Conservation (phyloP, 2,888 invertebrate genomes). For the Hydropsyche betteni region DNA sequence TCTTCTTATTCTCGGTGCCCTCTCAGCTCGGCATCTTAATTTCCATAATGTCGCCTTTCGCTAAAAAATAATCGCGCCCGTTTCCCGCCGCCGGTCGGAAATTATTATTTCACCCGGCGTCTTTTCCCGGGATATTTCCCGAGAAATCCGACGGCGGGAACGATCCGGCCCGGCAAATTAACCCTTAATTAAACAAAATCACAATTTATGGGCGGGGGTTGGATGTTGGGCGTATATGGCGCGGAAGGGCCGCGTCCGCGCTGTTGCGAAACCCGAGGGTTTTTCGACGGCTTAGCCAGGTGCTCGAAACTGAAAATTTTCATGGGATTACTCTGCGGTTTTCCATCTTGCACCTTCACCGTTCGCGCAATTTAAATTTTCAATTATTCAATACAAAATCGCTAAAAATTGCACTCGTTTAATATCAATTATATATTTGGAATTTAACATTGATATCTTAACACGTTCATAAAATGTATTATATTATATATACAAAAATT, state of each 20-base stretch:
- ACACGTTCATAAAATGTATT: no score
- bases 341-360: neutral
- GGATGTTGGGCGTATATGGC: slow-evolving; percentile 54
- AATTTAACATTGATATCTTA: no score
- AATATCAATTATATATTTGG: no score
- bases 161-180: slow-evolving; percentile 56
- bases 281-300: neutral
- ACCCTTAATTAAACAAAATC: slow-evolving; percentile 67
- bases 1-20: slow-evolving; percentile 22
- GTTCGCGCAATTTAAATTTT: neutral
- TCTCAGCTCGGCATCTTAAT: slow-evolving; percentile 48
- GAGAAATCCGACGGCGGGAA: slow-evolving; percentile 46
- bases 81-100: slow-evolving; percentile 43
- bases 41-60: slow-evolving; percentile 51
- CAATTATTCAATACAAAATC: no score
- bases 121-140: slow-evolving; percentile 23
- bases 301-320: slow-evolving; percentile 1
- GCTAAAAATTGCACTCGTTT: no score
- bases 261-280: slow-evolving; percentile 27
- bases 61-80: slow-evolving; percentile 48
- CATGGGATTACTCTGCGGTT: neutral
- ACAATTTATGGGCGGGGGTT: slow-evolving; percentile 61
- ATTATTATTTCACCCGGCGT: slow-evolving; percentile 48
- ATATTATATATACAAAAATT: no score
- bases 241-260: slow-evolving; percentile 53